Conservation (phyloP, 2,888 invertebrate species). For the Spicauda simplicius region DNA sequence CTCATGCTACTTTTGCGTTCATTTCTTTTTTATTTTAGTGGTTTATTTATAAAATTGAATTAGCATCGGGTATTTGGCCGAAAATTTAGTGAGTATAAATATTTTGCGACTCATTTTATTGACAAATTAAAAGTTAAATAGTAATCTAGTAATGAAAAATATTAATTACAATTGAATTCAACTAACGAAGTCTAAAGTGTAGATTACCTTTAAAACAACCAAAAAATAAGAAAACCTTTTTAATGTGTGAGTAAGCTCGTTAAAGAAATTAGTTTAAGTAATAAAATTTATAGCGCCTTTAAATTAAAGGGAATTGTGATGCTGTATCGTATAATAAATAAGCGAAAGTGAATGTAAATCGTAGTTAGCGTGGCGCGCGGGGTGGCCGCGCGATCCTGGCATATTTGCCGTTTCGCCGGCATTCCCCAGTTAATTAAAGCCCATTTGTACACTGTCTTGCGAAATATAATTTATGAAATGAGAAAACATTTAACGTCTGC, state of each 20-base stretch:
- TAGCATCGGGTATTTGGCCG: not conserved
- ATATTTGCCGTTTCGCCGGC: constrained; percentile 77
- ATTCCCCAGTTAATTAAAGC: constrained; percentile 82
- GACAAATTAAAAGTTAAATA: not conserved
- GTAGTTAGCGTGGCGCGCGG: constrained; percentile 62
- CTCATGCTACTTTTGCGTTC: no score
- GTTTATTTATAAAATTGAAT: not conserved
- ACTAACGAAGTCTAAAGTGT: not conserved
- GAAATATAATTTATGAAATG: constrained; percentile 77
- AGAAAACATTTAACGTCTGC: constrained; percentile 62
- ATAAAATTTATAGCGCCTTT: constrained; percentile 52
- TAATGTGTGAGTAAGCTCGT: constrained; percentile 4
- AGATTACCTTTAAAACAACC: not conserved
- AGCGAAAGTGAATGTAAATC: constrained; percentile 72
- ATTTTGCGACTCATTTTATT: not conserved
- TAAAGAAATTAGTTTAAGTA: constrained; percentile 28
- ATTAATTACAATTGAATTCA: not conserved
- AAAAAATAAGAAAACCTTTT: not conserved
- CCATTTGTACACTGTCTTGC: constrained; percentile 79
- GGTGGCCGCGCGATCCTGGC: constrained; percentile 62
- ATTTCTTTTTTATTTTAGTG: constrained; percentile 7
- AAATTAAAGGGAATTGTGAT: constrained; percentile 62
- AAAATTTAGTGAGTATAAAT: constrained; percentile 6
- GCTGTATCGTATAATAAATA: constrained; percentile 63
- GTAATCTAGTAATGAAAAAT: no score